Percentiles rank a stretch among this genome's conserved stretches.
Evolutionary conservation across 2,113 vertebrate species (phyloP).

Genomic region (Scartelaos histophorus): DNA sequence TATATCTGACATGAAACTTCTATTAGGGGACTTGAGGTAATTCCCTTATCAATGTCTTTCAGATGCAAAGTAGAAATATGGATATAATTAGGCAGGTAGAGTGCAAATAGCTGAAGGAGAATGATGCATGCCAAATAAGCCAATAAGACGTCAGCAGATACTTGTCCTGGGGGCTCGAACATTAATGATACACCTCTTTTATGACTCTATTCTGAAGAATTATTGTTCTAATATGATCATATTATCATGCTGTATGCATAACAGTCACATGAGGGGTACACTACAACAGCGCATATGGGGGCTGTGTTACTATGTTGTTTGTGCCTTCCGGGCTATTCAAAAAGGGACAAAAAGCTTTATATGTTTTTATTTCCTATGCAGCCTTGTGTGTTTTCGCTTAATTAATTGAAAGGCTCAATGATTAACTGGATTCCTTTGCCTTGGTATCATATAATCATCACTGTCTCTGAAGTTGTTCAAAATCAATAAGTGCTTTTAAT

Average conservation of each 20-base stretch:
- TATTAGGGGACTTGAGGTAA: constrained; percentile 47
- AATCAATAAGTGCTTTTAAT: too few species aligned
- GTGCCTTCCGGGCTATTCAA: background rate
- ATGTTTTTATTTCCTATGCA: background rate
- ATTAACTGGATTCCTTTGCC: background rate
- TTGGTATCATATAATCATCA: background rate
- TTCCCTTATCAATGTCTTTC: constrained; percentile 55
- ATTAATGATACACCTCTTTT: constrained; percentile 68
- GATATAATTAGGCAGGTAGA: constrained; percentile 50
- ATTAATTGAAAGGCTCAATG: background rate
- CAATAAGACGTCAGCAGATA: constrained; percentile 63
- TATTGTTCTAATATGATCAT: constrained; percentile 61
- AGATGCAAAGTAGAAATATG: constrained; percentile 50
- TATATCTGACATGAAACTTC: constrained; percentile 35
- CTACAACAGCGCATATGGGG: constrained; percentile 9
- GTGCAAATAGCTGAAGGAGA: constrained; percentile 48
- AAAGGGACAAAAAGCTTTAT: too few species aligned
- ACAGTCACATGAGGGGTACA: background rate
- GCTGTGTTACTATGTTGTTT: background rate
- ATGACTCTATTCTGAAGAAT: constrained; percentile 59
- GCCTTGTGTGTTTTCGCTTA: background rate
- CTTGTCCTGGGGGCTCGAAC: constrained; percentile 41
- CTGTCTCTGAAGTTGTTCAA: background rate
- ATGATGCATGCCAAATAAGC: constrained; percentile 61
- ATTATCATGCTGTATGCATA: constrained; percentile 12